Conservation (phyloP, 2,113 vertebrate genomes). For the Gnathochromis pfefferi region DNA sequence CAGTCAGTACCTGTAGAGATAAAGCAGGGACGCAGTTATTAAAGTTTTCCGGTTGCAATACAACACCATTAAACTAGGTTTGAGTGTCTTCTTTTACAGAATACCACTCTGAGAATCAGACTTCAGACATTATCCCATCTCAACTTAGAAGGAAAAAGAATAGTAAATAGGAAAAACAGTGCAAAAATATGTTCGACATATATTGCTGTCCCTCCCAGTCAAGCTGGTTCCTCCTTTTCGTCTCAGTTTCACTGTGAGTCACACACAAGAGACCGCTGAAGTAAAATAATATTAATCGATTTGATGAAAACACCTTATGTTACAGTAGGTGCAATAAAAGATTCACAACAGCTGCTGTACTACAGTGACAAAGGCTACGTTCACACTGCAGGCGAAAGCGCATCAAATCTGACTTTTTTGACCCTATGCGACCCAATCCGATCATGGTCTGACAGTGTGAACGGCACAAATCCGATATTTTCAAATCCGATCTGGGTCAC, state of each 20-base stretch:
- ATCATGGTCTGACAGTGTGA: not conserved
- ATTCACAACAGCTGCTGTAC: not conserved
- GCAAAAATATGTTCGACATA: not conserved
- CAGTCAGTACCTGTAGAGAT: not conserved
- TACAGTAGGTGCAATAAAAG: not conserved
- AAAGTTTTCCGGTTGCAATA: not conserved
- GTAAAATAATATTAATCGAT: not conserved
- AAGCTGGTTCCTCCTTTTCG: not conserved
- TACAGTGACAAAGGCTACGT: not conserved
- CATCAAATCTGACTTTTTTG: not conserved
- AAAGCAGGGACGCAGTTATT: not conserved
- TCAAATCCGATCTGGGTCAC: not conserved
- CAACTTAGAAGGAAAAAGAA: not conserved
- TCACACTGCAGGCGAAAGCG: not conserved
- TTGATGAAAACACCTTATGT: not conserved
- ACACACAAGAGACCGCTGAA: not conserved
- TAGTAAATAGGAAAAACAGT: not conserved
- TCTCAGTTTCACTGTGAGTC: not conserved
- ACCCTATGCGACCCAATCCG: not conserved
- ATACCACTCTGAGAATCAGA: not conserved
- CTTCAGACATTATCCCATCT: not conserved
- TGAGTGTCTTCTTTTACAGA: not conserved
- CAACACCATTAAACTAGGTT: not conserved
- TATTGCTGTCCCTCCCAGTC: not conserved
- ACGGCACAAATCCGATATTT: not conserved